Evolutionary conservation across 2,797 vertebrate genomes (phyloP), one percentile per base, ranked within the genome.

Genomic region (Clarias laeviceps): DNA sequence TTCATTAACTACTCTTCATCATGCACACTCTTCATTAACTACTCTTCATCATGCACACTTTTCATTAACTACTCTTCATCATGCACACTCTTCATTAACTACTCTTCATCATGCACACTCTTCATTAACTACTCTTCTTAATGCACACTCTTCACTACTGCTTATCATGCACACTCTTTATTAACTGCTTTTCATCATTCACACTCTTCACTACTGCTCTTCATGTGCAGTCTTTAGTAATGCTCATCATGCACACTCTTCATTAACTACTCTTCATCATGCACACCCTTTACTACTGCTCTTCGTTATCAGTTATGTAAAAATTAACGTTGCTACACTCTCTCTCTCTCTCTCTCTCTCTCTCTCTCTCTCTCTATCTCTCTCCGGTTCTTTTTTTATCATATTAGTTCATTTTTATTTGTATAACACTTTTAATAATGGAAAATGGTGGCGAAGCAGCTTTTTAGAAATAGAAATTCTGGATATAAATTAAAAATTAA

Each of bases 21-120:
- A 50, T n/a, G 6, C 24, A 50, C 70, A 50, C 70, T n/a, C 40
- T 73, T n/a, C 14, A 50, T 24, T n/a, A n/a, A 24, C 1, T 0
- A 2, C 2, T 70, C 7, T 37, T 27, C 45, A 50, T 40, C 12
- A 0, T 11, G 0, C 17, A n/a, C n/a, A n/a, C n/a, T n/a, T n/a
- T n/a, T n/a, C n/a, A n/a, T n/a, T n/a, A n/a, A n/a, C n/a, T n/a
- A n/a, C n/a, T n/a, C n/a, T n/a, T 37, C 18, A 22, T 70, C 20
- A 70, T 70, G 5, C 1, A 45, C 69, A 72, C 69, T 45, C 34
- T 29, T 45, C 11, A 72, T 40, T 45, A 5, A 45, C 4, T 0
- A 0, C 37, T 50, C 9, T 73, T 14, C 40, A 45, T 73, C 40
- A 73, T 11, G 2, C 11, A 72, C 20, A 45, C 37, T 14, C 8